Evolutionary conservation across 2,888 invertebrate genomes (phyloP).

Genomic region (Cosmia trapezina): DNA sequence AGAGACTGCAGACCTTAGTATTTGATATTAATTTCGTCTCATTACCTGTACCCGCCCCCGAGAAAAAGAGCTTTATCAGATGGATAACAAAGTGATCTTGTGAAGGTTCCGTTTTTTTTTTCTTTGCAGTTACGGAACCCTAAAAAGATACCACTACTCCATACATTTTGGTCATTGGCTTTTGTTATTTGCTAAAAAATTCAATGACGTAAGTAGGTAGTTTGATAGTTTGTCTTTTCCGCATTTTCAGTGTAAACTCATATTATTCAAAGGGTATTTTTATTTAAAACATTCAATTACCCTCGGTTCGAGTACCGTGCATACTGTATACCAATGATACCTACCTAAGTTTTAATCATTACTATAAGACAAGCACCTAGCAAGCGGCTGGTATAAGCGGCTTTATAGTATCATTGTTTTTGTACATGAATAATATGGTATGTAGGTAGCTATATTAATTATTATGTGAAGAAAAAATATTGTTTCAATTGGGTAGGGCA

Average conservation of each 20-base stretch:
- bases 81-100: background rate
- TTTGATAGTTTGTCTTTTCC: background rate
- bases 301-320: background rate
- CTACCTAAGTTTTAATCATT: slow-evolving; percentile 8
- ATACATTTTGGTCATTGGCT: background rate
- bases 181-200: background rate
- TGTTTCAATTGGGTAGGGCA: slow-evolving; percentile 4
- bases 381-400: slow-evolving; percentile 7
- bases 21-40: too few relatives aligned
- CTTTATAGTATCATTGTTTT: slow-evolving; percentile 25
- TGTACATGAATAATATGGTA: background rate
- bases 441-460: too few relatives aligned
- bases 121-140: too few relatives aligned
- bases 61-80: too few relatives aligned
- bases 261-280: background rate
- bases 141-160: background rate
- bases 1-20: too few relatives aligned
- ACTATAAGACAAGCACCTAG: background rate
- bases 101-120: too few relatives aligned
- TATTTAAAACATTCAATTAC: background rate
- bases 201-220: background rate
- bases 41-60: too few relatives aligned
- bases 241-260: background rate
- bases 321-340: slow-evolving; percentile 8
- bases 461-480: slow-evolving; percentile 12